These are phyloP conservation scores for Pristiophorus japonicus DNA, from an alignment of 2,113 vertebrate genomes.

Conservation along the genomic window DNA sequence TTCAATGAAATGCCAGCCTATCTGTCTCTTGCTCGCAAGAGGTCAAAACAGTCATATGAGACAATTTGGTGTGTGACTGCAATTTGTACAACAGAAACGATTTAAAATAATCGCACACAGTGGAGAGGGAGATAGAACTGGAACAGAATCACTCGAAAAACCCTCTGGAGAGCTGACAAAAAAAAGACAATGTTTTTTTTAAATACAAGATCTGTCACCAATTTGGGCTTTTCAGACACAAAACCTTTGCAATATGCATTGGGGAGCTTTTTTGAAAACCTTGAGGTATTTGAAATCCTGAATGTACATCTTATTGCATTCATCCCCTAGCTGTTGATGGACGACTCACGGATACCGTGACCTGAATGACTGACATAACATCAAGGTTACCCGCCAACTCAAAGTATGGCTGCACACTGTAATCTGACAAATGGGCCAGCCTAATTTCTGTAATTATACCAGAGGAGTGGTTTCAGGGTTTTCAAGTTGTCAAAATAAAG, in stretches of 20 bases:
- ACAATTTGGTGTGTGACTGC: neutral
- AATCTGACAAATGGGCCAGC: neutral
- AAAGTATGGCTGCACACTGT: neutral
- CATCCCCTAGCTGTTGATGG: neutral
- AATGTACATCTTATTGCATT: neutral
- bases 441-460: neutral
- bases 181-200: neutral
- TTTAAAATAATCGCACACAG: neutral
- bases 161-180: neutral
- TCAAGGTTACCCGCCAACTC: neutral
- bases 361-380: constrained; percentile 3
- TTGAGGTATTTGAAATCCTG: neutral
- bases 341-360: neutral
- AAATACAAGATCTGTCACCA: neutral
- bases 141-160: neutral
- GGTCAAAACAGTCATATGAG: neutral
- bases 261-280: neutral
- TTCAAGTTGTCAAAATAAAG: constrained; percentile 20
- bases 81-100: neutral
- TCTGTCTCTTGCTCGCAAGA: neutral
- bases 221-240: neutral
- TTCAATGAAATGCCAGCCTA: neutral
- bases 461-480: neutral
- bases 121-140: neutral
- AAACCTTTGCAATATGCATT: neutral